Evolutionary conservation across 1,140 invertebrate species (phyloP), one percentile per base, ranked within the genome.

Genomic region (Cyrtorhinus lividipennis): DNA sequence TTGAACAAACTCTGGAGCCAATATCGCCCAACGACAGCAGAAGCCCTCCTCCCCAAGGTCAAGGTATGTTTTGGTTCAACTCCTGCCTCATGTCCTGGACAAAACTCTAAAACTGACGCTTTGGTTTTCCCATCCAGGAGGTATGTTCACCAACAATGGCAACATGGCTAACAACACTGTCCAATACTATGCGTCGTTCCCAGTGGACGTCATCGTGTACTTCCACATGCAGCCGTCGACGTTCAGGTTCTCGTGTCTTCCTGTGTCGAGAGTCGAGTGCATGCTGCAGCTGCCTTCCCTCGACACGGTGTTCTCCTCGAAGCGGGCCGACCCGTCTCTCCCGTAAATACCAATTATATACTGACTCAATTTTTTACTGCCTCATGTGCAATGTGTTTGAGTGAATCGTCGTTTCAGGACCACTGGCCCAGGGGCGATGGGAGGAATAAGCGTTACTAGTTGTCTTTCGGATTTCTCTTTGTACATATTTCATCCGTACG

Each of bases 151-250:
- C 24, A 58, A 25, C 24, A 25, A 58, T 12, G 56, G 56, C 10
- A 58, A 58, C 22, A 62, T 71, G 83, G 84, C 2, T 86, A 88
- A 72, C 88, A 64, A 45, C 22, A 60, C 58, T 2, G 56, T 58
- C 5, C 64, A 65, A 23, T 65, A 65, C 45, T 92, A 92, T 70
- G 86, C 90, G 12, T 95, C 92, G 63, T 98, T 98, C 72, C 95
- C 95, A 0, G 93, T 99, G 0, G 95, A 99, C 77, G 92, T 99
- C 10, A 92, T 99, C 68, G 95, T 99, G 3, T 96, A 97, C 74
- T 94, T 98, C 76, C 90, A 95, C 72, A 95, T 98, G 83, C 91
- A 98, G 71, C 94, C 95, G 0, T 95, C 93, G 13, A 92, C 91
- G 1, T 95, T 97, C 71, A 80, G 92, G 64, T 96, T 96, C 73